Conservation (phyloP, 2,888 invertebrate genomes). For the Phorcus lineatus region DNA sequence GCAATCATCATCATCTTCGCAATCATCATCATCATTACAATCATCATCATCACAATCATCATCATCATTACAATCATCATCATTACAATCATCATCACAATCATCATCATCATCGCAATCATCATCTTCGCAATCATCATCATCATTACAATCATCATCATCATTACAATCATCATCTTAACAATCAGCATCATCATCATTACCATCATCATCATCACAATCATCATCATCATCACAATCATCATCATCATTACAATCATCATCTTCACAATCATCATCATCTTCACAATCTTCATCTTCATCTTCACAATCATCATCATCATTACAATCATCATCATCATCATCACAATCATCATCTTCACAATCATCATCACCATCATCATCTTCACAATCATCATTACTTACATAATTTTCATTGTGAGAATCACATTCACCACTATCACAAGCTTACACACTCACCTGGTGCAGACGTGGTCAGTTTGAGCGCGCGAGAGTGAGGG, state of each 20-base stretch:
- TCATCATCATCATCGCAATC: constrained; percentile 2
- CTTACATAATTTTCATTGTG: background rate
- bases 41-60: background rate
- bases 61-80: constrained; percentile 1
- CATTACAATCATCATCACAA: background rate
- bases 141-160: background rate
- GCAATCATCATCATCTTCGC: background rate
- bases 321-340: background rate
- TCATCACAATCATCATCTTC: background rate
- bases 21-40: background rate
- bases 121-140: no score
- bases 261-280: constrained; percentile 1
- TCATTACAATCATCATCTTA: background rate
- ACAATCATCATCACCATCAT: background rate
- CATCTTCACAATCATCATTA: no score
- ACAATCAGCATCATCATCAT: background rate
- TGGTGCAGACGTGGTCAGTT: background rate
- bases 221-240: no score
- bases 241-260: background rate
- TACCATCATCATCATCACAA: background rate
- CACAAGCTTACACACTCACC: no score
- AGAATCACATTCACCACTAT: no score
- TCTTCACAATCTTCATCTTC: background rate
- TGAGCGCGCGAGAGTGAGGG: background rate
- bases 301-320: background rate